Percentiles rank a stretch among this genome's conserved stretches.
phyloP scores from a whole-genome alignment of 2,888 invertebrate species.

The Schizaphis graminum region DNA sequence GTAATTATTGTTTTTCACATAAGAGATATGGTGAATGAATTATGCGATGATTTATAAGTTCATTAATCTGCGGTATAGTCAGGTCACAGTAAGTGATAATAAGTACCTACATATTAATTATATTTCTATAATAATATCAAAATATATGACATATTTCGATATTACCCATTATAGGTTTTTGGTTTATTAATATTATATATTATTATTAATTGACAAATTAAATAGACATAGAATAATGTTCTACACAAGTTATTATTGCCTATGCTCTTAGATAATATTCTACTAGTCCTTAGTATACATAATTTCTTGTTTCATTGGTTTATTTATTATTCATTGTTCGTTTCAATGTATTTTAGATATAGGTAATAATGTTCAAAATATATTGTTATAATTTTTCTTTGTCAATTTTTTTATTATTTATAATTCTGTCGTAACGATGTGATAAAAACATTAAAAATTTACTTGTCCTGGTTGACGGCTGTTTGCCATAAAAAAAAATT shows the following conservation, averaged over 20 bases:
- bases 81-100: constrained; percentile 1
- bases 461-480: background rate
- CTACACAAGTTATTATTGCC: background rate
- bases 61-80: constrained; percentile 5
- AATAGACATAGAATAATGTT: no score
- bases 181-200: background rate
- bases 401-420: constrained; percentile 1
- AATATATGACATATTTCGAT: background rate
- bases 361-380: background rate
- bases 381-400: background rate
- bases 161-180: background rate
- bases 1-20: background rate
- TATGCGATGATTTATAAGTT: background rate
- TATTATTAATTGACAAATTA: background rate
- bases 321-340: constrained; percentile 2
- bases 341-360: background rate
- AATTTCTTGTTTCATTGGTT: background rate
- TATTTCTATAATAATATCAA: background rate
- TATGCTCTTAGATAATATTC: background rate
- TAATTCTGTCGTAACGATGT: background rate
- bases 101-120: background rate
- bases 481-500: background rate
- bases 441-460: background rate
- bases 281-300: background rate
- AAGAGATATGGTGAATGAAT: background rate